A percentile compares a stretch with the other conserved stretches of the same genome.
Evolutionary conservation across 2,888 invertebrate genomes (phyloP).

Genomic region (Chydorus sphaericus): DNA sequence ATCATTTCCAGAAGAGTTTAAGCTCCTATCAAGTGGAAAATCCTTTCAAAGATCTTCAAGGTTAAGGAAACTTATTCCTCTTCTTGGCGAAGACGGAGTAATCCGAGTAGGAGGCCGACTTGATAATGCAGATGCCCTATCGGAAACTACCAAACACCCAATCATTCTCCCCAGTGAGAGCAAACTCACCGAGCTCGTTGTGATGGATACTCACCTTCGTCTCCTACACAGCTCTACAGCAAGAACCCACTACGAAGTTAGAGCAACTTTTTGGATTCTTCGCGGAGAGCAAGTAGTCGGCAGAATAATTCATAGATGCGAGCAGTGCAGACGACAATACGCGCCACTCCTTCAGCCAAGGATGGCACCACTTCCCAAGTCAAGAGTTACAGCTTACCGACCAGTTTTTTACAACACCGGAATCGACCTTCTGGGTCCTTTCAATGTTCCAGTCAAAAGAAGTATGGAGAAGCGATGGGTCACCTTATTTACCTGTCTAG

Average conservation of each 20-base stretch:
- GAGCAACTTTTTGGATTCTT: background rate
- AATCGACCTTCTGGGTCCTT: conserved; percentile 7
- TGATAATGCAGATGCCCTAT: background rate
- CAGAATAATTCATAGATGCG: background rate
- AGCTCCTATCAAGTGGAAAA: background rate
- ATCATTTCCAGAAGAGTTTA: background rate
- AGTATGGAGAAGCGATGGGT: conserved; percentile 11
- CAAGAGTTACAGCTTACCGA: background rate
- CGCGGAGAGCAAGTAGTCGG: background rate
- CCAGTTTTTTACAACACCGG: conserved; percentile 11
- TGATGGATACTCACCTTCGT: background rate
- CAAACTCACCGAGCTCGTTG: background rate
- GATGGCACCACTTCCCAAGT: background rate
- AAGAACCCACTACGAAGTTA: background rate
- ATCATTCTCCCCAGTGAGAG: background rate
- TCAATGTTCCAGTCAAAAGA: background rate
- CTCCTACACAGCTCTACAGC: background rate
- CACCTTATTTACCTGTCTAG: conserved; percentile 15
- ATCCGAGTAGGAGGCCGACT: background rate
- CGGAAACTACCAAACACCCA: background rate
- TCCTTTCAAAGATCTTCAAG: background rate
- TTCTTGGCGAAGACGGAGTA: background rate
- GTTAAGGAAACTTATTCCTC: background rate
- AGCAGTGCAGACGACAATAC: background rate
- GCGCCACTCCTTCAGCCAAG: background rate